These are phyloP conservation scores for Drosophila phalerata DNA, from an alignment of 2,888 invertebrate species.

Conservation along the genomic window DNA sequence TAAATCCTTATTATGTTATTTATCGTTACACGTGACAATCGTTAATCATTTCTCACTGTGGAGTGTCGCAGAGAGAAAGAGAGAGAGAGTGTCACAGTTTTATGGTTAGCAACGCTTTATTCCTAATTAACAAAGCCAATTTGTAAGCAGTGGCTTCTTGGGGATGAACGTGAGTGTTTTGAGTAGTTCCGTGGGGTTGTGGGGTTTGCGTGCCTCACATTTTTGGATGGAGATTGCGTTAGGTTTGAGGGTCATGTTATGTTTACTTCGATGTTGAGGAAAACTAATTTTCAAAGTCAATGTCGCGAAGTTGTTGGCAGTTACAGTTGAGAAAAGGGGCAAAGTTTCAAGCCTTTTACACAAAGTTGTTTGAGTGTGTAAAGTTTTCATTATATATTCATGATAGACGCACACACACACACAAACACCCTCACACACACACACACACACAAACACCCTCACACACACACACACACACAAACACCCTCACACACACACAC, in stretches of 20 bases:
- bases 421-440: constrained; percentile 7
- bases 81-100: constrained; percentile 17
- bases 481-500: constrained; percentile 9
- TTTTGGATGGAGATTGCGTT: not conserved
- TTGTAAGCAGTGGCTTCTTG: constrained; percentile 17
- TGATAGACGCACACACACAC: constrained; percentile 29
- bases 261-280: constrained; percentile 11
- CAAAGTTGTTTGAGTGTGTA: constrained; percentile 51
- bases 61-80: no score
- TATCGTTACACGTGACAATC: constrained; percentile 20
- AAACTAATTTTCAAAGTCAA: constrained; percentile 73
- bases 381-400: constrained; percentile 71
- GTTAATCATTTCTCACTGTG: constrained; percentile 8
- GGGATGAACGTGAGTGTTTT: not conserved
- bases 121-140: constrained; percentile 49
- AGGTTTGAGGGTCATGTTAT: constrained; percentile 2
- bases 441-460: not conserved
- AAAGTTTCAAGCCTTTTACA: constrained; percentile 12
- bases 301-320: constrained; percentile 53
- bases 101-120: constrained; percentile 17
- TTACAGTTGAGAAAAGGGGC: constrained; percentile 9
- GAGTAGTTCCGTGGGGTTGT: not conserved
- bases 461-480: not conserved
- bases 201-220: not conserved
- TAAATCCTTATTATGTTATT: constrained; percentile 9